Evolutionary conservation across 2,797 vertebrate genomes (phyloP).

Genomic region (Geotria australis): DNA sequence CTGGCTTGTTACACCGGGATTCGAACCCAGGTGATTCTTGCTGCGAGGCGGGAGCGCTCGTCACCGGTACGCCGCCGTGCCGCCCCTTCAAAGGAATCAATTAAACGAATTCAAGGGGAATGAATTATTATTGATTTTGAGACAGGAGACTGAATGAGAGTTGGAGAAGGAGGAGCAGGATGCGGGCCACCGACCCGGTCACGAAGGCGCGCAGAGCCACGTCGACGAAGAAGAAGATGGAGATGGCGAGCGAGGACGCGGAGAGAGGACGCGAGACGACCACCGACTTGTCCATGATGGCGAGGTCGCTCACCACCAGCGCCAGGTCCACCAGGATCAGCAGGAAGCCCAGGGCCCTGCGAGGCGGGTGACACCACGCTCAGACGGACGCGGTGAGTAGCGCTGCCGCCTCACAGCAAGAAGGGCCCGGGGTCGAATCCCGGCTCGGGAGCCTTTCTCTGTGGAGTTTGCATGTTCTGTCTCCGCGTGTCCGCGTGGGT

Average conservation of each 20-base stretch:
- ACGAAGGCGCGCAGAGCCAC: conserved; percentile 45
- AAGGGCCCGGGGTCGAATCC: too few species aligned
- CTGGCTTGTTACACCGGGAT: too few species aligned
- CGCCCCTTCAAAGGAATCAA: too few species aligned
- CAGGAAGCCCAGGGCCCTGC: conserved; percentile 41
- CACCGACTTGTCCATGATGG: conserved; percentile 6
- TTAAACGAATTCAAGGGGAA: too few species aligned
- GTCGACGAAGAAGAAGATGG: conserved; percentile 47
- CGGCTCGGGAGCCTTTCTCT: too few species aligned
- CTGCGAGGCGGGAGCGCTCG: too few species aligned
- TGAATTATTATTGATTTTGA: neutral
- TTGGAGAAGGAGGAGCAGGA: neutral
- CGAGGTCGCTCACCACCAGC: conserved; percentile 30
- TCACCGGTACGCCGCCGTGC: too few species aligned
- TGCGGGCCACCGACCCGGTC: conserved; percentile 26
- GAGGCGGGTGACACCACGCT: conserved; percentile 1
- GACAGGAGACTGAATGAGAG: neutral
- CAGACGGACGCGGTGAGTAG: too few species aligned
- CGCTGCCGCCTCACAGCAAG: too few species aligned
- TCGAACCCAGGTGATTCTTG: too few species aligned
- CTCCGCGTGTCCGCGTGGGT: too few species aligned
- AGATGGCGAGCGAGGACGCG: conserved; percentile 36
- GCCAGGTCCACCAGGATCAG: conserved; percentile 49
- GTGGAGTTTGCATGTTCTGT: too few species aligned
- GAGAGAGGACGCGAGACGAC: conserved; percentile 12